Conservation (phyloP, 2,888 invertebrate genomes). For the Nipponacmea schrenckii region DNA sequence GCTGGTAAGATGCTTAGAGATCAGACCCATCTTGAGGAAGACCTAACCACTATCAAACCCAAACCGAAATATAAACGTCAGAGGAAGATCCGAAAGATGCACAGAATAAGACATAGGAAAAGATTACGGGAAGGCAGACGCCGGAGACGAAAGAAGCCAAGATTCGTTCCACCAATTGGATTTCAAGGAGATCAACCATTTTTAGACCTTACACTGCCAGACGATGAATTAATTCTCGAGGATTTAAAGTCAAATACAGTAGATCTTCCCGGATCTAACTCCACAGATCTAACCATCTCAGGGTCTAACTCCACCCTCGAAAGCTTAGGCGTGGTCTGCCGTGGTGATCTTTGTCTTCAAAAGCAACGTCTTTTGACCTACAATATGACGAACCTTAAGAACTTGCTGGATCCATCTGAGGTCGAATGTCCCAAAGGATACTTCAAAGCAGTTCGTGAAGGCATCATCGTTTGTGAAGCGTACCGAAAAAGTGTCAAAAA, state of each 20-base stretch:
- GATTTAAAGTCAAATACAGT: neutral
- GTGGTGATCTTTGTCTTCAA: slow-evolving; percentile 21
- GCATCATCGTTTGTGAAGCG: slow-evolving; percentile 12
- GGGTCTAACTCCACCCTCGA: neutral
- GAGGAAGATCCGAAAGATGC: neutral
- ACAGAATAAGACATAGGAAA: neutral
- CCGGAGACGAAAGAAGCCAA: neutral
- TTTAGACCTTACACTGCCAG: neutral
- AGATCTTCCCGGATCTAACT: neutral
- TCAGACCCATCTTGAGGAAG: neutral
- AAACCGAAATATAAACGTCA: too few relatives aligned
- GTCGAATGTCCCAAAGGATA: slow-evolving; percentile 17
- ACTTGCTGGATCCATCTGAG: slow-evolving; percentile 2
- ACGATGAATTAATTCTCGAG: neutral
- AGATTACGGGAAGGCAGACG: neutral
- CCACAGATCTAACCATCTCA: neutral
- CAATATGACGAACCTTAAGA: neutral
- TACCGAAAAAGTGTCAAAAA: slow-evolving; percentile 13
- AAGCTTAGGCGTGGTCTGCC: slow-evolving; percentile 13
- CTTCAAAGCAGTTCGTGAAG: slow-evolving; percentile 10
- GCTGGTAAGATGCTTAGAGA: neutral
- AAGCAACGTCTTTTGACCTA: slow-evolving; percentile 4
- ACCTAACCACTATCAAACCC: too few relatives aligned
- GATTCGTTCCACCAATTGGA: neutral
- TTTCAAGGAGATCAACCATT: neutral